Conservation (phyloP, 92 coral and sea anemone species). For the Galaxea fascicularis region DNA sequence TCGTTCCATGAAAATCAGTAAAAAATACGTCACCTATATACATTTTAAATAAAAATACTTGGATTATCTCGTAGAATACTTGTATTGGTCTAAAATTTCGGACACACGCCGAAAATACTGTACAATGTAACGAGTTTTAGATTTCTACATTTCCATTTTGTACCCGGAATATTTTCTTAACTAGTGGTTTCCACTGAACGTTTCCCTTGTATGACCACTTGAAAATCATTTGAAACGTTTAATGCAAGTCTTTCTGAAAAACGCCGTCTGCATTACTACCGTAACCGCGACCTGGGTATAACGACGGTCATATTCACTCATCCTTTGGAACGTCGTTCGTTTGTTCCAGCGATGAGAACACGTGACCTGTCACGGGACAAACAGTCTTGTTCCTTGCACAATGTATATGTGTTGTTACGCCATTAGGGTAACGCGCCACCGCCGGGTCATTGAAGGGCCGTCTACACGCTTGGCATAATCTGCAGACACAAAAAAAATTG, state of each 20-base stretch:
- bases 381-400: conserved; percentile 93
- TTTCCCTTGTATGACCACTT: background rate
- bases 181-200: background rate
- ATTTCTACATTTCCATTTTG: background rate
- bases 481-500: conserved; percentile 3
- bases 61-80: too few relatives aligned
- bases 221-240: background rate
- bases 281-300: background rate
- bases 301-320: background rate
- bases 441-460: conserved; percentile 97
- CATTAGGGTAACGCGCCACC: conserved; percentile 97
- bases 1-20: background rate
- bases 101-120: background rate
- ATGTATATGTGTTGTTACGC: conserved; percentile 96
- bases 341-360: conserved; percentile 78
- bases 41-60: background rate
- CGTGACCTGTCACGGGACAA: conserved; percentile 99
- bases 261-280: background rate
- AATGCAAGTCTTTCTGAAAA: background rate
- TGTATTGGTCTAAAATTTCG: too few relatives aligned
- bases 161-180: background rate
- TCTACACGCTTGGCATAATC: conserved; percentile 93
- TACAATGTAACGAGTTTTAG: background rate
- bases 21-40: background rate
- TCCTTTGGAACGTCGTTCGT: conserved; percentile 11